These are phyloP conservation scores for Pitangus sulphuratus DNA, from an alignment of 2,797 vertebrate species.

Conservation along the genomic window DNA sequence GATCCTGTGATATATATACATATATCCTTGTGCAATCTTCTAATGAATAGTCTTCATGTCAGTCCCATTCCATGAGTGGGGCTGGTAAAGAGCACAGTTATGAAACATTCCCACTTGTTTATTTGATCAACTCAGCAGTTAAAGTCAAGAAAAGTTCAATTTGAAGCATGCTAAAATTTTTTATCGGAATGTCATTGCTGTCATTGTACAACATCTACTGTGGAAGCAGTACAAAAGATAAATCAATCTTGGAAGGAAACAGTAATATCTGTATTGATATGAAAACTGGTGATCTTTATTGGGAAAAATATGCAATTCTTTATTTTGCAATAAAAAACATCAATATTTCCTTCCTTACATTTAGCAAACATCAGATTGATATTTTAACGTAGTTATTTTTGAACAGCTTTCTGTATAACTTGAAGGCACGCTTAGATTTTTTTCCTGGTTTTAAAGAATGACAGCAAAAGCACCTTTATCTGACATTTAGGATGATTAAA, in stretches of 20 bases:
- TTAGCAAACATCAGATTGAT: constrained; percentile 36
- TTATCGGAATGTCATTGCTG: background rate
- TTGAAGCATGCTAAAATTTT: background rate
- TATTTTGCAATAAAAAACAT: constrained; percentile 25
- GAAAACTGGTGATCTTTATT: background rate
- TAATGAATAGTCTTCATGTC: background rate
- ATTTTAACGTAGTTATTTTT: constrained; percentile 68
- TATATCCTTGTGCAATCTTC: background rate
- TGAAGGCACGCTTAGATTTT: constrained; percentile 52
- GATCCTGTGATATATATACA: background rate
- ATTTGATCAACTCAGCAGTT: background rate
- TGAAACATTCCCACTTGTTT: background rate
- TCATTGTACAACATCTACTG: background rate
- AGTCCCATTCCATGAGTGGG: background rate
- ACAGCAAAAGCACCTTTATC: constrained; percentile 87
- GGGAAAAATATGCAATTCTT: constrained; percentile 2
- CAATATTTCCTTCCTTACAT: constrained; percentile 27
- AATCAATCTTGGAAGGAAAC: background rate
- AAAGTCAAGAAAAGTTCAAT: background rate
- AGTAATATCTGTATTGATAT: constrained; percentile 20
- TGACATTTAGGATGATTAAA: constrained; percentile 89
- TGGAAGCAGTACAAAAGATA: background rate
- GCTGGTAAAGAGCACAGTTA: background rate
- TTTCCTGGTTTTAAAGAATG: constrained; percentile 82
- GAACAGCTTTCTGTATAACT: constrained; percentile 60